These are phyloP conservation scores for Eilema griseolum DNA, from an alignment of 2,888 invertebrate species.

Conservation along the genomic window DNA sequence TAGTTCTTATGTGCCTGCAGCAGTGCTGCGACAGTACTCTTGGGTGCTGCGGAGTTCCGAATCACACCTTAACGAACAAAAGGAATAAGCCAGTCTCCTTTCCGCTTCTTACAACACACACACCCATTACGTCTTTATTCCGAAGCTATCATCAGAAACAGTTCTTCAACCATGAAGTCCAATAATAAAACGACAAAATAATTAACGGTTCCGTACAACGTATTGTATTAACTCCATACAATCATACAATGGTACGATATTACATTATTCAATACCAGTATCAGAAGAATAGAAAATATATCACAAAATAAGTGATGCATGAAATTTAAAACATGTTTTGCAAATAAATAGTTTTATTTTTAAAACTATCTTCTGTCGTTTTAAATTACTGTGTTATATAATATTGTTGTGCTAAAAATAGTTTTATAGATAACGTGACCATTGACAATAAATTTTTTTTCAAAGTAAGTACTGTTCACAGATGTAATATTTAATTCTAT, in stretches of 20 bases:
- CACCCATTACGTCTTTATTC: too few relatives aligned
- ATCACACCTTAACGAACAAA: too few relatives aligned
- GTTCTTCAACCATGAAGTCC: neutral
- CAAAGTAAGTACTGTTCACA: too few relatives aligned
- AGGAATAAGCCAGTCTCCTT: too few relatives aligned
- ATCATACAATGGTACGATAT: constrained; percentile 1
- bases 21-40: too few relatives aligned
- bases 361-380: neutral
- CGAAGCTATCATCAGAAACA: neutral
- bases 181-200: constrained; percentile 8
- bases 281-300: constrained; percentile 2
- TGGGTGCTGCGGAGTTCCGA: too few relatives aligned
- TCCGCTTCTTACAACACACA: too few relatives aligned
- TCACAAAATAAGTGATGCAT: neutral
- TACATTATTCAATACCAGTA: neutral
- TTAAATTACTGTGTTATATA: neutral
- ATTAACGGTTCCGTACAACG: neutral
- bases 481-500: too few relatives aligned
- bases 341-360: neutral
- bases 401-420: neutral
- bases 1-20: too few relatives aligned
- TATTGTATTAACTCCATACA: neutral
- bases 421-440: neutral
- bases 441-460: neutral
- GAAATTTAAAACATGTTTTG: constrained; percentile 1